Percentiles rank a stretch among this genome's conserved stretches.
Conservation (phyloP, 53 echinoderm and acorn worm species). For the Luidia sarsii region DNA sequence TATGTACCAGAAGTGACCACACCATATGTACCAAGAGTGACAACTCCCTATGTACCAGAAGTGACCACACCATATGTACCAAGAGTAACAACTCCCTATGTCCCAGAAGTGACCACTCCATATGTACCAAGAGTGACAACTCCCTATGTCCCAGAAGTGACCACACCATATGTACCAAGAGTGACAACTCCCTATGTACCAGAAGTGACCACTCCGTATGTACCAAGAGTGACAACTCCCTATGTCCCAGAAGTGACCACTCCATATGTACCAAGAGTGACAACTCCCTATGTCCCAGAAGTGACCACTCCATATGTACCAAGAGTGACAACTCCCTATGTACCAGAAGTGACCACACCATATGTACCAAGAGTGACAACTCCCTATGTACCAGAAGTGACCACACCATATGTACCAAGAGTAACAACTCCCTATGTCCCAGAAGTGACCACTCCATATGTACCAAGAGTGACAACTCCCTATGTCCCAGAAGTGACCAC, state of each 20-base stretch:
- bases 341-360: neutral
- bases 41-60: neutral
- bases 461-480: constrained; percentile 12
- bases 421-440: constrained; percentile 7
- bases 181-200: neutral
- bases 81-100: constrained; percentile 13
- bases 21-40: neutral
- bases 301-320: constrained; percentile 21
- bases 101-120: constrained; percentile 6
- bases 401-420: constrained; percentile 1
- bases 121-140: constrained; percentile 12
- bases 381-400: neutral
- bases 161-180: neutral
- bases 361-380: neutral
- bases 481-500: constrained; percentile 11
- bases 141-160: too few species aligned
- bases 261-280: constrained; percentile 11
- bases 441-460: constrained; percentile 11
- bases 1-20: constrained; percentile 8
- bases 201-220: constrained; percentile 20
- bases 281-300: constrained; percentile 7
- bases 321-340: constrained; percentile 6
- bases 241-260: constrained; percentile 12
- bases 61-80: constrained; percentile 25
- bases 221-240: neutral